Percentiles rank a stretch among this genome's conserved stretches.
Conservation (phyloP, 92 coral and sea anemone species). For the Siderastrea siderea region DNA sequence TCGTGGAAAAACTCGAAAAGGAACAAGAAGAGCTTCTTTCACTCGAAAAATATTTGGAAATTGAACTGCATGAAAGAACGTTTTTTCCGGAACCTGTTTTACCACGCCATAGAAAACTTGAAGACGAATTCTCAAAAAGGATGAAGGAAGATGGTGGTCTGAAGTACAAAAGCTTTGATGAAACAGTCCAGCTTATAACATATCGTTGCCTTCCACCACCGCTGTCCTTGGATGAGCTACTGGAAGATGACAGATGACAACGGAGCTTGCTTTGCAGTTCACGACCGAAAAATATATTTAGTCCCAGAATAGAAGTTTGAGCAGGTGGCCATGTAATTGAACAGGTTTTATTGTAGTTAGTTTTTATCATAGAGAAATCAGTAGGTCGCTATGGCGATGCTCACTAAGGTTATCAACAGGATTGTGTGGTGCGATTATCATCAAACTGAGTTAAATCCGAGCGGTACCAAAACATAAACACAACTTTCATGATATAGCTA, state of each 20-base stretch:
- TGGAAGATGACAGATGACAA: constrained; percentile 35
- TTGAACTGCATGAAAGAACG: constrained; percentile 90
- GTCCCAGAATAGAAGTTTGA: neutral
- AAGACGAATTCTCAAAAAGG: constrained; percentile 92
- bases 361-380: neutral
- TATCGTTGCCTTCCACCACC: constrained; percentile 96
- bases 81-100: constrained; percentile 90
- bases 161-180: constrained; percentile 88
- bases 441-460: too few species aligned
- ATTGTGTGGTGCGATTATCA: too few species aligned
- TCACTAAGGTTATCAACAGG: neutral
- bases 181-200: constrained; percentile 77
- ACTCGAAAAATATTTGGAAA: constrained; percentile 84
- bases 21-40: constrained; percentile 82
- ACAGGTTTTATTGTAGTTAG: neutral
- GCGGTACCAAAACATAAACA: too few species aligned
- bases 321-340: neutral
- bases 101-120: constrained; percentile 73
- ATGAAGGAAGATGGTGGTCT: constrained; percentile 95
- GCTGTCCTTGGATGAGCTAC: constrained; percentile 73
- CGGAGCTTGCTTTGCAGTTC: neutral
- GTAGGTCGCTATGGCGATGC: neutral
- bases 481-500: too few species aligned
- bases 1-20: constrained; percentile 78
- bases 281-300: neutral